Base-by-base conservation (phyloP, 2,888 invertebrate genomes). In the Amblyteles armatorius region DNA sequence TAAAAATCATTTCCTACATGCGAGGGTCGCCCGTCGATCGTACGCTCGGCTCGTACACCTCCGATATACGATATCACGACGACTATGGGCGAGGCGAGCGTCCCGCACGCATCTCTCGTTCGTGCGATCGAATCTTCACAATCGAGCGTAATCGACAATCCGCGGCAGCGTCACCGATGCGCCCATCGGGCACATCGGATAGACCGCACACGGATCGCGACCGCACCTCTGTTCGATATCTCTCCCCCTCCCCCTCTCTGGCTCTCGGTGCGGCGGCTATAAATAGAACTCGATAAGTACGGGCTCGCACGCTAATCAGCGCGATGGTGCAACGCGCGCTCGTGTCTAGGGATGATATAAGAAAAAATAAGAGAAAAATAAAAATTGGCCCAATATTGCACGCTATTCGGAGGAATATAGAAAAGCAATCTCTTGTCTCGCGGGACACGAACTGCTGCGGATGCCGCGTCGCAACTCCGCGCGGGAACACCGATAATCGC, bases 1-100 rank as follows among this genome's bases (percentile, higher is more conserved):
- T 91, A 92, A 93, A 93, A 92, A 93, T 93, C 90, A 92, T 91
- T 91, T 91, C 89, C 90, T 89, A 44, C 26, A 67, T 50, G 33
- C 52, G 76, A 36, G 33, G 52, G 57, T 26, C 22, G 11, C 5
- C 11, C 57, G 13, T 22, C 52, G 76, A 19, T 76, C 48, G 19
- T 36, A 26, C n/a, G 67, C 40, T 55, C 50, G 22, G 57, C 6
- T 16, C 33, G 77, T 36, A 67, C 67, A 40, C 50, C 67, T 67
- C 50, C 16, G 50, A 52, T 67, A 33, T 67, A 52, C 60, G 77
- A 65, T 77, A 77, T 52, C 52, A 44, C 76, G 77, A 67, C 19
- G 67, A 19, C 50, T 50, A 76, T 33, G 48, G 65, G 65, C 19
- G 67, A 40, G 52, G 52, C 65, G 67, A 29, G 36, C 65, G 63